Base-by-base conservation (phyloP, 2,113 vertebrate genomes). In the Ginglymostoma cirratum region DNA sequence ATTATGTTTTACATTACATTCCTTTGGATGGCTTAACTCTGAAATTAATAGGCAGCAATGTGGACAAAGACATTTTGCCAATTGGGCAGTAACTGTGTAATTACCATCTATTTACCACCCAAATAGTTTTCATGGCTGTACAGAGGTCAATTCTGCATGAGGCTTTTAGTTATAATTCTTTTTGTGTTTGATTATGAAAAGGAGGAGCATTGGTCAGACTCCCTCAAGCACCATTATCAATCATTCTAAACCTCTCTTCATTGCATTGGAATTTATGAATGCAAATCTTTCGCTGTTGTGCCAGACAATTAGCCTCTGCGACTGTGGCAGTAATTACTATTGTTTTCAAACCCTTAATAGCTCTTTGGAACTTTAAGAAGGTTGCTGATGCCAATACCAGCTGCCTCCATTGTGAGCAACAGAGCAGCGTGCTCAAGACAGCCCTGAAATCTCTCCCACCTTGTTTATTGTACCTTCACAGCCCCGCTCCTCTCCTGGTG, bases 101-200 rank as follows among this genome's bases (percentile, higher is more conserved):
- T 66, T 93, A 38, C 89, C 61, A 19, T 67, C 61, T 38, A 65
- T n/a, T 93, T 66, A 93, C 89, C 89, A 93, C 89, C 89, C 61
- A 66, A n/a, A 66, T 93, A 38, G 61, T 38, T 67, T 66, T 66
- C 61, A 66, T 38, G 61, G 89, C 19, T n/a, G n/a, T 19, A 66
- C n/a, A 65, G 89, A 93, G 61, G 61, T 45, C 89, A 93, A 38
- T 66, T 21, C 19, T n/a, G 19, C 61, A 19, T 34, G 24, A 93
- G 61, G 17, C 23, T 93, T 10, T 93, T 38, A 66, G 61, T 15
- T 17, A 93, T 66, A 66, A 93, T 66, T 93, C 34, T 66, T 93
- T 21, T n/a, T 93, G 5, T 66, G 61, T 38, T 66, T 66, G 89
- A 67, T 38, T 38, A 66, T 93, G 34, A 67, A 93, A 67, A 38